phyloP scores from a whole-genome alignment of 35 echinoderm and acorn worm genomes.

The Lytechinus variegatus region DNA sequence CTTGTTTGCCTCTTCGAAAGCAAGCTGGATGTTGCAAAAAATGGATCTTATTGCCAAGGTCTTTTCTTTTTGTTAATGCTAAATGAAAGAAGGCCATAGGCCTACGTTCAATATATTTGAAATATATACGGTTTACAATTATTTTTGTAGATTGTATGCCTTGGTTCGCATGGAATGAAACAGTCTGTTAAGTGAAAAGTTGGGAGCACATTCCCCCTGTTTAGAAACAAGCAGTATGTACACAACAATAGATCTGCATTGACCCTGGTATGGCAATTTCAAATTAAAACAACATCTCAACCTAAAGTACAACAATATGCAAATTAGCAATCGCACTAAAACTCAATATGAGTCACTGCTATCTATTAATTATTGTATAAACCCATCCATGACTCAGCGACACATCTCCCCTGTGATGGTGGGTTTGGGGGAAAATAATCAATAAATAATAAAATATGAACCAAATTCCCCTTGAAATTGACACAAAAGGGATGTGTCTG shows the following conservation, averaged over 20 bases:
- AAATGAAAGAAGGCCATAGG: no score
- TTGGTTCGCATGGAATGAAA: no score
- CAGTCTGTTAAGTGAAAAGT: no score
- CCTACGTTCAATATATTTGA: no score
- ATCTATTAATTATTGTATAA: neutral
- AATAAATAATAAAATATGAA: slow-evolving; percentile 16
- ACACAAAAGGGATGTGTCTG: neutral
- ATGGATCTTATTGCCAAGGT: no score
- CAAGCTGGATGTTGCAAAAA: no score
- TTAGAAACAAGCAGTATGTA: no score
- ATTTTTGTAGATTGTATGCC: no score
- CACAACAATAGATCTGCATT: neutral
- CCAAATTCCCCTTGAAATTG: slow-evolving; percentile 9
- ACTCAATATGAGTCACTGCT: neutral
- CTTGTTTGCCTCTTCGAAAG: no score
- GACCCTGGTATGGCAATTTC: neutral
- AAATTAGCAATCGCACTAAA: neutral
- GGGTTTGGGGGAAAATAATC: neutral
- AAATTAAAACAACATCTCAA: neutral
- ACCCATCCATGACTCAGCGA: neutral
- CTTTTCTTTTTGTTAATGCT: no score
- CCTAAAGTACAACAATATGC: neutral
- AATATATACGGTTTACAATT: no score
- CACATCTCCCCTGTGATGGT: neutral
- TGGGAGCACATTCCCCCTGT: no score